Percentiles rank a stretch among this genome's conserved stretches.
phyloP scores from a whole-genome alignment of 2,888 invertebrate species.

The Hypena proboscidalis region DNA sequence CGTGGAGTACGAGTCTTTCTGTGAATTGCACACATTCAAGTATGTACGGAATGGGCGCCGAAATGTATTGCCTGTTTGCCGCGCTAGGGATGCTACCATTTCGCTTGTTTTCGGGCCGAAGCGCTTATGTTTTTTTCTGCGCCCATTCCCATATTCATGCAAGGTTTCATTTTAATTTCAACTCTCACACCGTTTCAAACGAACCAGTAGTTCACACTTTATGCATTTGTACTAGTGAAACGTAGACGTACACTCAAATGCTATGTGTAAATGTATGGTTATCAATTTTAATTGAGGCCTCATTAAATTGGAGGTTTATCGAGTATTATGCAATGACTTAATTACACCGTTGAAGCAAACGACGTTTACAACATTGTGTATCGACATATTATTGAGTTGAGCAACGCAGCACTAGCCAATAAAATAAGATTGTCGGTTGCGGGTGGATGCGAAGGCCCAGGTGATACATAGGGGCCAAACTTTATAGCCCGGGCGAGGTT shows the following conservation, averaged over 20 bases:
- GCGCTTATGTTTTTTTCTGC: conserved; percentile 3
- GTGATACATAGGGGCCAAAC: conserved; percentile 76
- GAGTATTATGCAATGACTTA: conserved; percentile 9
- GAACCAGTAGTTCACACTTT: too few relatives aligned
- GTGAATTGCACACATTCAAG: conserved; percentile 55
- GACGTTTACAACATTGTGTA: conserved; percentile 8
- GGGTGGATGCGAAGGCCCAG: conserved; percentile 65
- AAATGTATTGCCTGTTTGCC: conserved; percentile 48
- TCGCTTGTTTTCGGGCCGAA: conserved; percentile 11
- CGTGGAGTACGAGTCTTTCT: conserved; percentile 46
- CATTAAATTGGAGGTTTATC: conserved; percentile 3
- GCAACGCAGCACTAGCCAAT: conserved; percentile 61
- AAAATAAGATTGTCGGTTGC: conserved; percentile 76
- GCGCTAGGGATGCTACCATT: conserved; percentile 40
- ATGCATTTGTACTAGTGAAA: too few relatives aligned
- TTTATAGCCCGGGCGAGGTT: conserved; percentile 78
- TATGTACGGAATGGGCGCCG: conserved; percentile 47
- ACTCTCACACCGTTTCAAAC: too few relatives aligned
- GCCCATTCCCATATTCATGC: conserved; percentile 6
- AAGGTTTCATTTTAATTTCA: conserved; percentile 9
- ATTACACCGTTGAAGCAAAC: not conserved
- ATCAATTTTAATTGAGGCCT: conserved; percentile 4
- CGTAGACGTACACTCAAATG: too few relatives aligned
- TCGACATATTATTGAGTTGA: conserved; percentile 44
- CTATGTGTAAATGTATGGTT: too few relatives aligned